Evolutionary conservation across 2,797 vertebrate species (phyloP).

Genomic region (Argentina silus): DNA sequence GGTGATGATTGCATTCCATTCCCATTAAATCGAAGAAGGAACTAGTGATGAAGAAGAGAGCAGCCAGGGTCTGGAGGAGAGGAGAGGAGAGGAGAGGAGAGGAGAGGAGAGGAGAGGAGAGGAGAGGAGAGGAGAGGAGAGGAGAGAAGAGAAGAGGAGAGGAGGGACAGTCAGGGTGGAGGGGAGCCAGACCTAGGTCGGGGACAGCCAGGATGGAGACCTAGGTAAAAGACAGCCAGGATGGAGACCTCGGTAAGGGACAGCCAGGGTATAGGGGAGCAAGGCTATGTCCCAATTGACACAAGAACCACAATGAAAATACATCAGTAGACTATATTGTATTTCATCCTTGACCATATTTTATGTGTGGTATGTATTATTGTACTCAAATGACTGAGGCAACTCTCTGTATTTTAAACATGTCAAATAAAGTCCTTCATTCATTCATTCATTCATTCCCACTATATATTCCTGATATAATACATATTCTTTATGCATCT

Average conservation of each 20-base stretch:
- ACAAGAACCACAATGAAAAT: too few species aligned
- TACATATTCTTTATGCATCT: too few species aligned
- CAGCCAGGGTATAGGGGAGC: conserved; percentile 25
- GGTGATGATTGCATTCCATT: conserved; percentile 28
- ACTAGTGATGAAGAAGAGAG: conserved; percentile 44
- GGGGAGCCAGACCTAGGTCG: not conserved
- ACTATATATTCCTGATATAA: too few species aligned
- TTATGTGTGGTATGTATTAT: too few species aligned
- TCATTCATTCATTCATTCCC: not conserved
- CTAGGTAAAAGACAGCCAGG: conserved; percentile 9
- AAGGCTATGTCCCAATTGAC: not conserved
- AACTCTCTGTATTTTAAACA: too few species aligned
- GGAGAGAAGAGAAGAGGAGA: not conserved
- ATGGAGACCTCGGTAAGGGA: conserved; percentile 31
- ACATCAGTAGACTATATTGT: too few species aligned
- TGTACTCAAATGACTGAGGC: too few species aligned
- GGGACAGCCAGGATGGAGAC: conserved; percentile 13
- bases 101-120: too few species aligned
- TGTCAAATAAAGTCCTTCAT: too few species aligned
- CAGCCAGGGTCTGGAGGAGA: not conserved
- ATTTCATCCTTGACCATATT: too few species aligned
- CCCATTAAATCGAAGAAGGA: conserved; percentile 52
- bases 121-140: not conserved
- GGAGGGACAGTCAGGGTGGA: not conserved
- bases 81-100: not conserved